Evolutionary conservation across 37 sponge, comb jelly and placozoan species (phyloP).

Genomic region (Diacarnus erythraeanus): DNA sequence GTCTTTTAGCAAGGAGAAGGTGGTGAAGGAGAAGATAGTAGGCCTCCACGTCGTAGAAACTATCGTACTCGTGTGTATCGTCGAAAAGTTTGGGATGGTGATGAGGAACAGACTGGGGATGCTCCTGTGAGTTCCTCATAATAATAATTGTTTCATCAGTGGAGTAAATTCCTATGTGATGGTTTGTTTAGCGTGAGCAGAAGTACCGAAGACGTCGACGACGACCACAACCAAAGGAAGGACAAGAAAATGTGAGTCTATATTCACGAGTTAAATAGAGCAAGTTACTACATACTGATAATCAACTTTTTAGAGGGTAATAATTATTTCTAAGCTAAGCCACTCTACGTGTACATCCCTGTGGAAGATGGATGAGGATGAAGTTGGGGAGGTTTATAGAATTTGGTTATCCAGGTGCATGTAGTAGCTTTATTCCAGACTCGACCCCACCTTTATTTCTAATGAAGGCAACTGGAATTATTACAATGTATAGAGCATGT

Average conservation of each 20-base stretch:
- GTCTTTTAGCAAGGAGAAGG: background rate
- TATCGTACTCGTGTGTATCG: constrained; percentile 26
- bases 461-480: too few species aligned
- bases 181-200: background rate
- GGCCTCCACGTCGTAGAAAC: constrained; percentile 20
- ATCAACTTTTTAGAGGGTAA: too few species aligned
- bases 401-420: too few species aligned
- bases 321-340: too few species aligned
- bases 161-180: background rate
- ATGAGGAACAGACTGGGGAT: constrained; percentile 8
- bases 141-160: too few species aligned
- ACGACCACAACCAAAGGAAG: background rate
- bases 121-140: constrained; percentile 1
- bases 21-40: background rate
- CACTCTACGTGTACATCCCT: too few species aligned
- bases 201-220: background rate
- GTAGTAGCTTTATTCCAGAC: too few species aligned
- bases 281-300: too few species aligned
- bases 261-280: background rate
- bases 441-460: too few species aligned
- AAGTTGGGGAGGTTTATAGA: too few species aligned
- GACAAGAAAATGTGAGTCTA: background rate
- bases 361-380: too few species aligned
- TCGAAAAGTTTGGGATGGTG: constrained; percentile 21
- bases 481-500: too few species aligned